These are phyloP conservation scores for Aleiodes sp. DNA, from an alignment of 1,140 invertebrate species.

Conservation along the genomic window DNA sequence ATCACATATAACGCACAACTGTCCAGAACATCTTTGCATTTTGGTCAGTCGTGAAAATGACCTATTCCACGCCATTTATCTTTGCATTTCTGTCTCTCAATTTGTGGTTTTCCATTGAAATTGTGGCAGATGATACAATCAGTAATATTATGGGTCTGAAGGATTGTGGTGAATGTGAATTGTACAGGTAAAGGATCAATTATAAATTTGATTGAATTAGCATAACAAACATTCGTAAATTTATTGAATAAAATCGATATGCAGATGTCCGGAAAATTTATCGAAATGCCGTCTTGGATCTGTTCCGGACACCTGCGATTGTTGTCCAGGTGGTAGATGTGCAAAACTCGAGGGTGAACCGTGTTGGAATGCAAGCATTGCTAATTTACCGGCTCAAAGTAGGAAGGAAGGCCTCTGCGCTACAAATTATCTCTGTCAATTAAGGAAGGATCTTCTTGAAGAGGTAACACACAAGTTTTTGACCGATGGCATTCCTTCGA, in stretches of 20 bases:
- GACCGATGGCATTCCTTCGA: not conserved
- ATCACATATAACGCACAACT: not conserved
- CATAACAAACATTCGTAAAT: not conserved
- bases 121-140: not conserved
- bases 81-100: conserved; percentile 9
- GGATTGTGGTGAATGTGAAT: conserved; percentile 26
- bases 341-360: conserved; percentile 66
- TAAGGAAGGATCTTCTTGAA: conserved; percentile 51
- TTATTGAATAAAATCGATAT: conserved; percentile 20
- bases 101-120: conserved; percentile 18
- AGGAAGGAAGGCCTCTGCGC: conserved; percentile 55
- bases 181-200: conserved; percentile 23
- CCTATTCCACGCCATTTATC: conserved; percentile 6
- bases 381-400: conserved; percentile 43
- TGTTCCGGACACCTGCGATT: conserved; percentile 68
- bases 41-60: conserved; percentile 25
- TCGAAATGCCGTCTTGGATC: conserved; percentile 61
- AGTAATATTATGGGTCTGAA: not conserved
- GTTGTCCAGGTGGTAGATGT: conserved; percentile 67
- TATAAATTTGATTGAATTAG: not conserved
- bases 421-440: conserved; percentile 52
- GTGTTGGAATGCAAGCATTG: conserved; percentile 66
- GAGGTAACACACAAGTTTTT: conserved; percentile 42
- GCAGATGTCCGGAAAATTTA: conserved; percentile 52
- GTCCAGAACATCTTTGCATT: conserved; percentile 12